Evolutionary conservation across 2,113 vertebrate species (phyloP), one percentile per base, ranked within the genome.

Genomic region (Ahaetulla prasina): DNA sequence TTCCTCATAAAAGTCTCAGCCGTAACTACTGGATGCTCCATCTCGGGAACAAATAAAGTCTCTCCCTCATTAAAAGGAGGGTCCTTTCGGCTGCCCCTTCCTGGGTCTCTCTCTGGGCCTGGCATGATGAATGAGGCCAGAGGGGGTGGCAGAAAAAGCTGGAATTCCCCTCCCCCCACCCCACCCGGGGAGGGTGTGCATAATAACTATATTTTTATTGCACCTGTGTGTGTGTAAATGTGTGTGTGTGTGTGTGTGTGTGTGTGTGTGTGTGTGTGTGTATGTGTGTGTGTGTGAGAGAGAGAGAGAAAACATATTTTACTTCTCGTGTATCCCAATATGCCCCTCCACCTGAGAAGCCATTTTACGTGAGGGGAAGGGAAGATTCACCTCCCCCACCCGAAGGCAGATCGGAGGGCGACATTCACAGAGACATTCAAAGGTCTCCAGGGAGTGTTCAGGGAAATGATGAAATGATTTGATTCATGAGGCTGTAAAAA

Each of bases 31-130:
- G 87, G 93, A 89, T 91, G 90, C 80, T 74, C 87, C 87, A 86
- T 91, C 90, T 93, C 47, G 27, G 90, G 93, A 91, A 89, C 87
- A 91, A 91, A 93, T 93, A 91, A 93, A 93, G 54, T 89, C 88
- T 89, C 74, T 89, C 74, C 55, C 90, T 91, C 87, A 63, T 91
- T 93, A 93, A 93, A 89, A 68, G 87, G 74, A n/a, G 74, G 25
- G 53, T 89, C 7, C 18, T 91, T 91, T 93, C 35, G 10, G 68
- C 60, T 10, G 8, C 30, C 0, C 55, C 39, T 53, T 60, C n/a
- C 53, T 30, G 53, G 90, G 87, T 85, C 35, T 89, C 47, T 8
- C 60, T 90, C 60, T 85, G 85, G 47, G 85, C 74, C 54, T n/a
- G 45, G 45, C 3, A 35, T 90, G 92, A 90, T 92, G 74, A 52